phyloP scores from a whole-genome alignment of 2,888 invertebrate genomes.

The Troides oblongomaculatus region DNA sequence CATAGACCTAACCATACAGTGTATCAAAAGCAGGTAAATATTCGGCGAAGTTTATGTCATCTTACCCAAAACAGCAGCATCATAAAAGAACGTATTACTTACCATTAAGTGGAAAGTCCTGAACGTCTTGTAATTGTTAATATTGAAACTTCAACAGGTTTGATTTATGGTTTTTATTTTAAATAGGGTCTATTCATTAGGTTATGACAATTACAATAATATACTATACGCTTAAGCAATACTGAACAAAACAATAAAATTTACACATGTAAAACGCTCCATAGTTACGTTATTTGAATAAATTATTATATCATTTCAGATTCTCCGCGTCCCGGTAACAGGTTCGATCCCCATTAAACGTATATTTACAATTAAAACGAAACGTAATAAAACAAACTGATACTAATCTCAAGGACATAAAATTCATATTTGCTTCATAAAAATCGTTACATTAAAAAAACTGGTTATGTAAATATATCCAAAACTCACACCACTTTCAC shows the following conservation, averaged over 20 bases:
- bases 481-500: slow-evolving; percentile 19
- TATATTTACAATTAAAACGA: slow-evolving; percentile 65
- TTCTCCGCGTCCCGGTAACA: slow-evolving; percentile 58
- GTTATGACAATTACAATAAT: slow-evolving; percentile 60
- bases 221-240: slow-evolving; percentile 74
- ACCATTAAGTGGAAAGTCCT: no score
- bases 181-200: slow-evolving; percentile 59
- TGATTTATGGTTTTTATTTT: slow-evolving; percentile 53
- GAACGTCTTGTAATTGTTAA: not conserved
- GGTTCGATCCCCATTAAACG: slow-evolving; percentile 51
- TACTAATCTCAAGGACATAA: slow-evolving; percentile 27
- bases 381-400: slow-evolving; percentile 33
- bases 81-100: no score
- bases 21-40: no score
- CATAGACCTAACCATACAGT: no score
- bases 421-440: slow-evolving; percentile 20
- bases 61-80: no score
- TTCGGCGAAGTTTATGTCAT: no score
- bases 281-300: slow-evolving; percentile 52
- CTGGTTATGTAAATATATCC: slow-evolving; percentile 30
- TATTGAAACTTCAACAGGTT: slow-evolving; percentile 8
- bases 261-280: slow-evolving; percentile 66
- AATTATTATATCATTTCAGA: slow-evolving; percentile 44
- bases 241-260: slow-evolving; percentile 78
- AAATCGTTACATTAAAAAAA: slow-evolving; percentile 21